Conservation (phyloP, 2,113 vertebrate species). For the Thalassoma bifasciatum region DNA sequence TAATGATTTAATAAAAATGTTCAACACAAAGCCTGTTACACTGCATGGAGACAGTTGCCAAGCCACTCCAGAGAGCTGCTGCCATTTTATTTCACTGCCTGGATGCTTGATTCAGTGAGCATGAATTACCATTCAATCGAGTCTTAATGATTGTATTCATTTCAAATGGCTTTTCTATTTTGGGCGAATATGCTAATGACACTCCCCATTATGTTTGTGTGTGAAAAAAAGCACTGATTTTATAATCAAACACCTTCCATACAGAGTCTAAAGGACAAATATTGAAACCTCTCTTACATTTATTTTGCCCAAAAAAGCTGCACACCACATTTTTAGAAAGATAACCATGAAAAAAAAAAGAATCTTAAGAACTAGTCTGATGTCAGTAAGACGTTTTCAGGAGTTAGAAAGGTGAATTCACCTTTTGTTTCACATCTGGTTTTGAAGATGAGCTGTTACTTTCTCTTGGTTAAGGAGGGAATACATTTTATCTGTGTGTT, state of each 20-base stretch:
- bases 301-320: no score
- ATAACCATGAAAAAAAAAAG: no score
- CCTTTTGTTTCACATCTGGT: no score
- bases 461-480: no score
- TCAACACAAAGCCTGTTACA: conserved; percentile 19
- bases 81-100: conserved; percentile 22
- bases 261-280: conserved; percentile 18
- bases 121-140: conserved; percentile 25
- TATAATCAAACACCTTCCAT: conserved; percentile 14
- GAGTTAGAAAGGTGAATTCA: no score
- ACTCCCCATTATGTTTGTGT: conserved; percentile 24
- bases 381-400: no score
- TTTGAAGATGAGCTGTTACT: no score
- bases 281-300: no score
- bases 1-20: conserved; percentile 48
- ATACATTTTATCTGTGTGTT: no score
- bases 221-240: conserved; percentile 19
- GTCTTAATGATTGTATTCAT: conserved; percentile 25
- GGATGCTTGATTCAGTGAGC: conserved; percentile 22
- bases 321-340: no score
- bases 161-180: conserved; percentile 37
- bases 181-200: conserved; percentile 30
- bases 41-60: conserved; percentile 13
- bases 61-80: conserved; percentile 17
- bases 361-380: no score